Conservation (phyloP, 2,113 vertebrate species). For the Corapipo altera region DNA sequence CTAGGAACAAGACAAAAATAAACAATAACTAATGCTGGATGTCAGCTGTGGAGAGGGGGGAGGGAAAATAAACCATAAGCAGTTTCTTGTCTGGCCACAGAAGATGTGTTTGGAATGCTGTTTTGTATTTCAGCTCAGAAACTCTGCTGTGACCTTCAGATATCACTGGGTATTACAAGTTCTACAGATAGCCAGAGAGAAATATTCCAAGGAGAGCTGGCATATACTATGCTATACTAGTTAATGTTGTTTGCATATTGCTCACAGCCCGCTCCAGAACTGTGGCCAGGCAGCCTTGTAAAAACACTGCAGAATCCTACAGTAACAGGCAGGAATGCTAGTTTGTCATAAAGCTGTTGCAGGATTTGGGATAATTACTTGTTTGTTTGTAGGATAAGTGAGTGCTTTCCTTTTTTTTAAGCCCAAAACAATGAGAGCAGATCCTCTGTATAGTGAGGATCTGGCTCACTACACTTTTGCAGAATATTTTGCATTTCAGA, state of each 20-base stretch:
- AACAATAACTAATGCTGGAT: constrained; percentile 64
- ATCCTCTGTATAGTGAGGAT: neutral
- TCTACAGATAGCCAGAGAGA: constrained; percentile 48
- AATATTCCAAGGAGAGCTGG: constrained; percentile 42
- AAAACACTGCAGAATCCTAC: neutral
- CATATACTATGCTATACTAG: neutral
- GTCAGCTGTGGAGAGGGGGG: constrained; percentile 30
- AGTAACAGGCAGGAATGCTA: neutral
- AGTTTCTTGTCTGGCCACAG: constrained; percentile 55
- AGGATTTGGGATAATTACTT: constrained; percentile 40
- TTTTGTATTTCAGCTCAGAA: constrained; percentile 62
- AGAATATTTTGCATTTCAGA: neutral
- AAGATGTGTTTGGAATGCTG: constrained; percentile 63
- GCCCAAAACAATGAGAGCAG: neutral
- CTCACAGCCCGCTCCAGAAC: neutral
- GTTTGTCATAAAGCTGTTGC: constrained; percentile 11
- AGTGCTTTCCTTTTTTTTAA: neutral
- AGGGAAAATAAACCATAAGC: constrained; percentile 62
- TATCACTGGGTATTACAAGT: constrained; percentile 38
- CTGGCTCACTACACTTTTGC: neutral
- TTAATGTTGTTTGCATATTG: constrained; percentile 22
- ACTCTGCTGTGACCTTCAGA: constrained; percentile 66
- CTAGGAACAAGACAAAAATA: constrained; percentile 63
- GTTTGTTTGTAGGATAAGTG: constrained; percentile 30
- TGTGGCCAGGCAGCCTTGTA: neutral